These are phyloP conservation scores for Fistularia tabacaria DNA, from an alignment of 2,797 vertebrate species.

Conservation along the genomic window DNA sequence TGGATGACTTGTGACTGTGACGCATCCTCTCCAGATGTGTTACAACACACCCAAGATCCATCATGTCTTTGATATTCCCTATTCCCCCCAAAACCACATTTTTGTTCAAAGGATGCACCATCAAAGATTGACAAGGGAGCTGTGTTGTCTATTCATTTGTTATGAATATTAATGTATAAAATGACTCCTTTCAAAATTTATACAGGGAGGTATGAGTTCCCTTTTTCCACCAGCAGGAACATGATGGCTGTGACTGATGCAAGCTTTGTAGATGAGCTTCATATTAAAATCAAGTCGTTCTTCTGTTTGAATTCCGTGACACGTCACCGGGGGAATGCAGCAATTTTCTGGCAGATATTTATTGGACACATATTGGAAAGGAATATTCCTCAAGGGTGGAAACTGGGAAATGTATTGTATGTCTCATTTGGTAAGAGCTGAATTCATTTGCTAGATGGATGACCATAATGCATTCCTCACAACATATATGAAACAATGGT, in stretches of 20 bases:
- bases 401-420: constrained; percentile 13
- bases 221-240: background rate
- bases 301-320: constrained; percentile 38
- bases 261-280: constrained; percentile 29
- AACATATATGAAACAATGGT: constrained; percentile 30
- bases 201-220: constrained; percentile 3
- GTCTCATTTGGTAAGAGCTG: constrained; percentile 38
- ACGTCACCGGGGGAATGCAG: constrained; percentile 37
- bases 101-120: constrained; percentile 40
- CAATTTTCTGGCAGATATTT: constrained; percentile 32
- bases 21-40: constrained; percentile 24
- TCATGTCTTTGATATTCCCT: constrained; percentile 49
- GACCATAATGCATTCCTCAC: constrained; percentile 32
- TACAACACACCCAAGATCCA: constrained; percentile 16
- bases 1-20: constrained; percentile 26
- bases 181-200: constrained; percentile 29
- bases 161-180: constrained; percentile 50
- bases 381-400: constrained; percentile 26
- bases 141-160: constrained; percentile 29
- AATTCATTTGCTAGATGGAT: constrained; percentile 39
- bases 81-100: constrained; percentile 24
- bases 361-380: constrained; percentile 16
- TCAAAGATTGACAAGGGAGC: constrained; percentile 43
- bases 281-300: constrained; percentile 30
- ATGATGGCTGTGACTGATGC: constrained; percentile 21